phyloP scores from a whole-genome alignment of 2,113 vertebrate species.

The Ursus arctos region DNA sequence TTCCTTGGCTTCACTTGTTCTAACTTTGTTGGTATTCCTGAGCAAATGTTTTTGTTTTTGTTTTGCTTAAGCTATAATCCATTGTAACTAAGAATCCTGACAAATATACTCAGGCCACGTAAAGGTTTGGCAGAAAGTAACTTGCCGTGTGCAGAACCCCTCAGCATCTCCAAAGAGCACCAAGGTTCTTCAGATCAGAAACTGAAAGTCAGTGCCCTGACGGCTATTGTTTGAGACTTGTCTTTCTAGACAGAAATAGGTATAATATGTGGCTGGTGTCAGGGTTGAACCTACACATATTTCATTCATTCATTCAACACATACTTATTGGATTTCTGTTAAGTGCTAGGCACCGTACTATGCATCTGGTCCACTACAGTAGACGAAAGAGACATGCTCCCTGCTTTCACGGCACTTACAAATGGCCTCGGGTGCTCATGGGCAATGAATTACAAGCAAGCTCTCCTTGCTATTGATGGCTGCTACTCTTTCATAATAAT shows the following conservation, averaged over 20 bases:
- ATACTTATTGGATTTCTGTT: neutral
- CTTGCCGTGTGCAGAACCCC: neutral
- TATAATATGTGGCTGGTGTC: neutral
- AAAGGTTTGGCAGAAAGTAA: constrained; percentile 37
- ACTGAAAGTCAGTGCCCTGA: neutral
- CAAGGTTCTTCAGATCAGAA: neutral
- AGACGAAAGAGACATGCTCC: neutral
- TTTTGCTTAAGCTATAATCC: constrained; percentile 28
- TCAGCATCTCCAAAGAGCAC: neutral
- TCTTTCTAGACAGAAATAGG: neutral
- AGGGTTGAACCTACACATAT: neutral
- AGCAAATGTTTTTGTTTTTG: neutral
- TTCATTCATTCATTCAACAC: neutral
- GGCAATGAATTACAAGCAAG: neutral
- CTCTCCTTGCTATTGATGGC: neutral
- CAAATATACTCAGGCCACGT: neutral
- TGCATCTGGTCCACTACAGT: neutral
- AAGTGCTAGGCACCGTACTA: neutral
- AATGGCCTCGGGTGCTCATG: neutral
- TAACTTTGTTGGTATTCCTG: neutral
- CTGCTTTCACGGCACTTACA: neutral
- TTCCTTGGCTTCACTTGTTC: constrained; percentile 33
- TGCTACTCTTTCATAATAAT: neutral
- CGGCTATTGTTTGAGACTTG: neutral
- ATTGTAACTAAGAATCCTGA: constrained; percentile 13